A percentile compares a stretch with the other conserved stretches of the same genome.
These are phyloP conservation scores for Caenorhabditis sp. DNA, from an alignment of 2,888 invertebrate species.

Conservation along the genomic window DNA sequence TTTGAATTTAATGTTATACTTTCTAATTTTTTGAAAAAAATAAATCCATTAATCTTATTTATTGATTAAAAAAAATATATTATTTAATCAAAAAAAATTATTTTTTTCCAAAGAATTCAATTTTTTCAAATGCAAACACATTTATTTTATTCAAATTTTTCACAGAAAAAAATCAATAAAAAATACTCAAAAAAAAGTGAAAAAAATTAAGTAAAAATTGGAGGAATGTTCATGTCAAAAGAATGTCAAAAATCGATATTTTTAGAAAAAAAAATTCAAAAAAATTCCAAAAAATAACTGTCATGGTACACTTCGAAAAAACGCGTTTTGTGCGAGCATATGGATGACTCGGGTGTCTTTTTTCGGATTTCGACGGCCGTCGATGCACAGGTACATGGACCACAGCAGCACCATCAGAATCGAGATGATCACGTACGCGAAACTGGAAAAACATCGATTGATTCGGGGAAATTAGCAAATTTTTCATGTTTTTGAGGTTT, in stretches of 20 bases:
- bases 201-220: no score
- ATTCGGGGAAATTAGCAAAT: not conserved
- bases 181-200: constrained; percentile 24
- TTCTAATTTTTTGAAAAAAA: no score
- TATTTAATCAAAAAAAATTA: no score
- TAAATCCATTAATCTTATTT: no score
- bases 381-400: constrained; percentile 75
- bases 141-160: no score
- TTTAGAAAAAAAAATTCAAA: not conserved
- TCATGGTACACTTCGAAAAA: constrained; percentile 66
- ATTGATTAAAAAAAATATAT: no score
- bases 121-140: no score
- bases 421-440: constrained; percentile 76
- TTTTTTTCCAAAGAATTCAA: no score
- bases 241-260: no score
- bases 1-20: not conserved
- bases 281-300: constrained; percentile 16
- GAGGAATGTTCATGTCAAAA: not conserved
- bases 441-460: constrained; percentile 61
- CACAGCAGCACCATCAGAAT: constrained; percentile 76
- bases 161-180: not conserved
- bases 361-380: constrained; percentile 70
- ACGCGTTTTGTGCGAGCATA: constrained; percentile 74
- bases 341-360: constrained; percentile 76
- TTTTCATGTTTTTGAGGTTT: no score